Percentiles rank a stretch among this genome's conserved stretches.
Evolutionary conservation across 1,140 invertebrate species (phyloP).

Genomic region (Drosophila setifemur): DNA sequence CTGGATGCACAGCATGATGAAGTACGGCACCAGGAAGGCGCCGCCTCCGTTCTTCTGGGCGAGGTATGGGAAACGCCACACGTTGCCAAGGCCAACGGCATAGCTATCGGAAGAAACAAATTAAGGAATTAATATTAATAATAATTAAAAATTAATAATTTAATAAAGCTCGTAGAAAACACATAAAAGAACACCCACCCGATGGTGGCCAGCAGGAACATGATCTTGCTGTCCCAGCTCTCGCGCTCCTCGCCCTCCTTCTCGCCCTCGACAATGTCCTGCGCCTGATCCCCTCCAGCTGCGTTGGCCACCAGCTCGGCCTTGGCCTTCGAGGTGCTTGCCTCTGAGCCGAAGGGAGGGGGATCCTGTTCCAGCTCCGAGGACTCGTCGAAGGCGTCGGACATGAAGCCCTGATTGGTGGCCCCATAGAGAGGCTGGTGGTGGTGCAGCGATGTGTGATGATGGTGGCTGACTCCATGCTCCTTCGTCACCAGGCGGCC

Average conservation of each 20-base stretch:
- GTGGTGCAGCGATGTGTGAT: slow-evolving; percentile 68
- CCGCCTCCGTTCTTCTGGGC: slow-evolving; percentile 96
- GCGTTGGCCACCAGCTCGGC: slow-evolving; percentile 84
- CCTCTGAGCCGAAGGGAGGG: slow-evolving; percentile 71
- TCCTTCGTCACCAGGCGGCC: slow-evolving; percentile 90
- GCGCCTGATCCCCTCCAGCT: slow-evolving; percentile 87
- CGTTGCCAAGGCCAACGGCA: slow-evolving; percentile 97
- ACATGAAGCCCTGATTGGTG: slow-evolving; percentile 90
- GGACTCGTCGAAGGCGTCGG: slow-evolving; percentile 90
- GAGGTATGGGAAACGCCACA: slow-evolving; percentile 95
- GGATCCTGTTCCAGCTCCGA: slow-evolving; percentile 82
- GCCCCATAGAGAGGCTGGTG: slow-evolving; percentile 89
- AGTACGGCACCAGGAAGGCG: slow-evolving; percentile 92
- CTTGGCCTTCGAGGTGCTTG: slow-evolving; percentile 81
- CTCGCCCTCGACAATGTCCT: slow-evolving; percentile 88
- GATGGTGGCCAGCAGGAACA: slow-evolving; percentile 94
- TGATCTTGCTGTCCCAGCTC: slow-evolving; percentile 96
- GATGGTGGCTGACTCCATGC: slow-evolving; percentile 84
- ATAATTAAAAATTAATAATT: background rate
- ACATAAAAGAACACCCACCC: slow-evolving; percentile 83
- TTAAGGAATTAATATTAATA: background rate
- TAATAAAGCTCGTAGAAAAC: background rate
- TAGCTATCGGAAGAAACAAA: slow-evolving; percentile 83
- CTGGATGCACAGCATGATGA: slow-evolving; percentile 95
- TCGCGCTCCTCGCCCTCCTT: slow-evolving; percentile 91